These are phyloP conservation scores for Phrynocephalus forsythii DNA, from an alignment of 2,797 vertebrate genomes.

Conservation along the genomic window DNA sequence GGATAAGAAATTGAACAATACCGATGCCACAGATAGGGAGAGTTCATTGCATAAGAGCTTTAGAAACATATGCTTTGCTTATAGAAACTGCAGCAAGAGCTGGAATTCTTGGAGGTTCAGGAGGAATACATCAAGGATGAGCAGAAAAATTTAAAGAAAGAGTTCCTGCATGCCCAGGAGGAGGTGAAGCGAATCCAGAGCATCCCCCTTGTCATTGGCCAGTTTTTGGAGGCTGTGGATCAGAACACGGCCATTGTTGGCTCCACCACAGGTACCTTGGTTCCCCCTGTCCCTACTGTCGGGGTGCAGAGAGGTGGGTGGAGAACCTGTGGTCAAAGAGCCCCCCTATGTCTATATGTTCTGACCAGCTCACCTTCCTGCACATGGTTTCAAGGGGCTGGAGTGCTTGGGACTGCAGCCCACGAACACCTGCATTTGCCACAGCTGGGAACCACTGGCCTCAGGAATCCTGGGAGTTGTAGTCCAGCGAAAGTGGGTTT, in stretches of 20 bases:
- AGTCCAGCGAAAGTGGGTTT: too few relatives aligned
- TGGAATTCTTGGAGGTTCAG: slow-evolving; percentile 95
- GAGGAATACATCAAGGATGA: slow-evolving; percentile 97
- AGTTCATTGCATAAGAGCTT: too few relatives aligned
- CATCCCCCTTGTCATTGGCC: slow-evolving; percentile 93
- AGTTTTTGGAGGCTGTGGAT: slow-evolving; percentile 95
- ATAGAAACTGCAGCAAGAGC: slow-evolving; percentile 93
- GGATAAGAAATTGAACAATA: too few relatives aligned
- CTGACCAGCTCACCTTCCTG: neutral
- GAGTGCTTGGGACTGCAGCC: neutral
- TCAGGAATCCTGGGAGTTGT: too few relatives aligned
- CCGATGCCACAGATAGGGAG: too few relatives aligned
- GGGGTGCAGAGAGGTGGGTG: neutral
- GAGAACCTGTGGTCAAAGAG: neutral
- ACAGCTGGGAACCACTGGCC: too few relatives aligned
- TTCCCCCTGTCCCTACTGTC: too few relatives aligned
- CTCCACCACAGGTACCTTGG: slow-evolving; percentile 87
- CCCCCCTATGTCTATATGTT: neutral
- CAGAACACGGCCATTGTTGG: slow-evolving; percentile 96
- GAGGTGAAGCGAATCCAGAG: slow-evolving; percentile 97
- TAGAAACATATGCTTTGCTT: neutral
- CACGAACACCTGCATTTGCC: too few relatives aligned
- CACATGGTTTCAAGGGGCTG: too few relatives aligned
- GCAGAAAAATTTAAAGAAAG: slow-evolving; percentile 95
- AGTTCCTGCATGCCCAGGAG: slow-evolving; percentile 95